Conservation (phyloP, 2,113 vertebrate species). For the Herpetotheres cachinnans region DNA sequence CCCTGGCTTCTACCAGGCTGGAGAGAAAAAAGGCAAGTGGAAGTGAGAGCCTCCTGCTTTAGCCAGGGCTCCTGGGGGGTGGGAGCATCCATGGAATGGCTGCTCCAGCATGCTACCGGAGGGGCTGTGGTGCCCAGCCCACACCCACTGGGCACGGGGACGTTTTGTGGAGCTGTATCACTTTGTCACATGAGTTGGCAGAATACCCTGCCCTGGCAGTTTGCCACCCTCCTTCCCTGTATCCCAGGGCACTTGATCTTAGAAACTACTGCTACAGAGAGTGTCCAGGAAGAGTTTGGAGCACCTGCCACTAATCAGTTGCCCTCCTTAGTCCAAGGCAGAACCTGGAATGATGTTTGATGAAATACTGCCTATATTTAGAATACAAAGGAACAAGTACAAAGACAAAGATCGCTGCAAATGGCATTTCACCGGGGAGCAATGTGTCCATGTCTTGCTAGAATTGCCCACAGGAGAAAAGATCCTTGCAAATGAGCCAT, state of each 20-base stretch:
- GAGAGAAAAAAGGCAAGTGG: not conserved
- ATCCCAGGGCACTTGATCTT: not conserved
- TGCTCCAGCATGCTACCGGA: not conserved
- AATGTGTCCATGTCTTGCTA: not conserved
- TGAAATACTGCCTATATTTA: not conserved
- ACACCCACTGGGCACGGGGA: not conserved
- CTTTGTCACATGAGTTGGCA: not conserved
- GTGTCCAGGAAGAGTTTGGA: not conserved
- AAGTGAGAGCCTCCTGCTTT: not conserved
- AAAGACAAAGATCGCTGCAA: not conserved
- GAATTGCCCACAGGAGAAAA: constrained; percentile 27
- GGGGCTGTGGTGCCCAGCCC: not conserved
- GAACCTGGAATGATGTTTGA: not conserved
- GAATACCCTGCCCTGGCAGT: not conserved
- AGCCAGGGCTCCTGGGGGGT: not conserved
- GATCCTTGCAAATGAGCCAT: constrained; percentile 18
- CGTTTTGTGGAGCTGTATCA: not conserved
- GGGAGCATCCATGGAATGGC: not conserved
- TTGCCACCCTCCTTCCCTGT: not conserved
- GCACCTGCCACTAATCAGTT: not conserved
- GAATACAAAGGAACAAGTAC: not conserved
- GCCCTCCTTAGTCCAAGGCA: not conserved
- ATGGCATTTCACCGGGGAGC: constrained; percentile 27
- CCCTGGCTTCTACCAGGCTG: not conserved
- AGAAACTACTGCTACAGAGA: not conserved